Conservation (phyloP, 2,113 vertebrate genomes). For the Galeopterus variegatus region DNA sequence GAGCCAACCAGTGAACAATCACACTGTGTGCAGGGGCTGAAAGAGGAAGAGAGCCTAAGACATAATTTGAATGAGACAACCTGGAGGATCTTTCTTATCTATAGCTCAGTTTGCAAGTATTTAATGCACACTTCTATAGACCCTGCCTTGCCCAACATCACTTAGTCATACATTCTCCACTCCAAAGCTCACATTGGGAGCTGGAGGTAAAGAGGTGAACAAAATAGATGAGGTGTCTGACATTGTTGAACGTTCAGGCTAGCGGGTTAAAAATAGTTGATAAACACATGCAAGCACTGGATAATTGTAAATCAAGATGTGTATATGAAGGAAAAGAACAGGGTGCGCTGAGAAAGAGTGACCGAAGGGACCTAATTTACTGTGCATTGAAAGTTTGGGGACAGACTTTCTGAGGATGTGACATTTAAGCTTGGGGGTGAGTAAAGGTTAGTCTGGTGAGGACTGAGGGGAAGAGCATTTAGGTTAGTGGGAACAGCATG, state of each 20-base stretch:
- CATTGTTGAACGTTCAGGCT: not conserved
- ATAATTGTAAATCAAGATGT: not conserved
- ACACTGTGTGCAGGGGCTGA: too few relatives aligned
- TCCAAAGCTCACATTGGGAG: not conserved
- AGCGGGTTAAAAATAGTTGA: not conserved
- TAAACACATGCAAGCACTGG: not conserved
- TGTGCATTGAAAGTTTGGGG: not conserved
- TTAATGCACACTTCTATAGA: not conserved
- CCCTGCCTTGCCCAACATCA: not conserved
- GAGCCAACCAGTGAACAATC: not conserved
- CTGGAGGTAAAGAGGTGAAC: not conserved
- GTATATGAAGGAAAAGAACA: not conserved
- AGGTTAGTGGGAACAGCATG: not conserved
- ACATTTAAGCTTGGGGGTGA: not conserved
- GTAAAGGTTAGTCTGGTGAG: not conserved
- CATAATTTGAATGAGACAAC: not conserved
- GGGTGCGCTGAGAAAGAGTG: not conserved
- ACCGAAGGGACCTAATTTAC: not conserved
- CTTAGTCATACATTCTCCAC: not conserved
- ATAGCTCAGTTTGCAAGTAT: not conserved
- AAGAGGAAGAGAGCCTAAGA: too few relatives aligned
- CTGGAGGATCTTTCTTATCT: not conserved
- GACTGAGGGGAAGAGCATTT: not conserved
- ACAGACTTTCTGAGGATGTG: not conserved
- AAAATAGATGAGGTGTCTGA: not conserved